Evolutionary conservation across 2,888 invertebrate species (phyloP).

Genomic region (Platyscelio sp.): DNA sequence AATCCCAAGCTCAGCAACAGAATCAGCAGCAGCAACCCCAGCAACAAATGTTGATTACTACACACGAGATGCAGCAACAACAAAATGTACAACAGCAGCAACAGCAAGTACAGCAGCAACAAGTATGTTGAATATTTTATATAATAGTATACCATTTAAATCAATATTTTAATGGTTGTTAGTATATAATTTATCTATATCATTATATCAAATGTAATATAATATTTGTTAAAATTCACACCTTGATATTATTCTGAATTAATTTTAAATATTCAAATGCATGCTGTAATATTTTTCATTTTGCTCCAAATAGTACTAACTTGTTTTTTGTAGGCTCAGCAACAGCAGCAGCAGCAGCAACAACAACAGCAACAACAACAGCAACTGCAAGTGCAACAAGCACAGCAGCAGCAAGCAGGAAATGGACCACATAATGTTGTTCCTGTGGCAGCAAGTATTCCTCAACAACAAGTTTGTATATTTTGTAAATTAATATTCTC

Average conservation of each 20-base stretch:
- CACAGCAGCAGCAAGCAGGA: slow-evolving; percentile 79
- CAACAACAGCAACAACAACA: slow-evolving; percentile 78
- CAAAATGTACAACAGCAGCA: slow-evolving; percentile 83
- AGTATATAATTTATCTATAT: too few species aligned
- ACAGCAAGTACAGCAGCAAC: slow-evolving; percentile 80
- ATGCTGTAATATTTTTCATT: too few species aligned
- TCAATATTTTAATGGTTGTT: too few species aligned
- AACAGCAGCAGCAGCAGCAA: slow-evolving; percentile 80
- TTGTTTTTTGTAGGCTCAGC: slow-evolving; percentile 74
- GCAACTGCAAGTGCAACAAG: slow-evolving; percentile 76
- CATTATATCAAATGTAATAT: too few species aligned
- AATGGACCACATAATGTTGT: slow-evolving; percentile 82
- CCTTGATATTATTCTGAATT: too few species aligned
- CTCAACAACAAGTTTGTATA: slow-evolving; percentile 83
- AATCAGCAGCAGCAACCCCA: slow-evolving; percentile 81
- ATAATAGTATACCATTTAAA: too few species aligned
- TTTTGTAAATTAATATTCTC: neutral
- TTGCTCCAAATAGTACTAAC: too few species aligned
- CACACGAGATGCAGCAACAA: slow-evolving; percentile 79
- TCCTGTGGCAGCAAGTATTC: slow-evolving; percentile 85
- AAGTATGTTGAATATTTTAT: too few species aligned
- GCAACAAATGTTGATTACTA: slow-evolving; percentile 82
- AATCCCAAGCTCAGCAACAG: slow-evolving; percentile 80
- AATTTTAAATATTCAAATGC: too few species aligned
- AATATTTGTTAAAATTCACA: too few species aligned